These are phyloP conservation scores for Molossus molossus DNA, from an alignment of 2,797 vertebrate species.

Conservation along the genomic window DNA sequence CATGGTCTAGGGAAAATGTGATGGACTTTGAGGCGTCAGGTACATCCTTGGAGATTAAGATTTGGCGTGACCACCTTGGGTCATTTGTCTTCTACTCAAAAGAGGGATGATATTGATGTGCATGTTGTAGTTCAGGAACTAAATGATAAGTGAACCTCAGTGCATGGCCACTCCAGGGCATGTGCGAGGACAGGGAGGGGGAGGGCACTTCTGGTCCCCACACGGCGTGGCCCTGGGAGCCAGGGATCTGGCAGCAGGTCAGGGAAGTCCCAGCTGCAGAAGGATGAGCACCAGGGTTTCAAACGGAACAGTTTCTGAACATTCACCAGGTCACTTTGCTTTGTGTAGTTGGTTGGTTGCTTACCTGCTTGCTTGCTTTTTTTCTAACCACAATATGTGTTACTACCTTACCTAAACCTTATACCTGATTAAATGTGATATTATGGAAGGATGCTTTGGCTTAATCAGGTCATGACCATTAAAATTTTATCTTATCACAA, in stretches of 20 bases:
- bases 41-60: not conserved
- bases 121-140: not conserved
- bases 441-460: not conserved
- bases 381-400: not conserved
- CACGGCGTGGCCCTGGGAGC: not conserved
- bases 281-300: not conserved
- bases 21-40: not conserved
- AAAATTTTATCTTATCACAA: not conserved
- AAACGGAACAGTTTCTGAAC: not conserved
- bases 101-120: not conserved
- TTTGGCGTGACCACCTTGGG: accelerated
- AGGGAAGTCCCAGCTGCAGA: not conserved
- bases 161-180: accelerated
- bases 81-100: not conserved
- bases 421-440: not conserved
- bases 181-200: not conserved
- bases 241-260: not conserved
- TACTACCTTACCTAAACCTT: not conserved
- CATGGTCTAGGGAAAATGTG: not conserved
- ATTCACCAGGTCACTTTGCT: not conserved
- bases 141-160: not conserved
- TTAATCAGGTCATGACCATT: not conserved
- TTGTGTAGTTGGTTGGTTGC: not conserved
- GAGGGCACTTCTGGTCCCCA: not conserved
- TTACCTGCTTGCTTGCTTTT: not conserved